Conservation (phyloP, 1,140 invertebrate genomes). For the Musca domestica region DNA sequence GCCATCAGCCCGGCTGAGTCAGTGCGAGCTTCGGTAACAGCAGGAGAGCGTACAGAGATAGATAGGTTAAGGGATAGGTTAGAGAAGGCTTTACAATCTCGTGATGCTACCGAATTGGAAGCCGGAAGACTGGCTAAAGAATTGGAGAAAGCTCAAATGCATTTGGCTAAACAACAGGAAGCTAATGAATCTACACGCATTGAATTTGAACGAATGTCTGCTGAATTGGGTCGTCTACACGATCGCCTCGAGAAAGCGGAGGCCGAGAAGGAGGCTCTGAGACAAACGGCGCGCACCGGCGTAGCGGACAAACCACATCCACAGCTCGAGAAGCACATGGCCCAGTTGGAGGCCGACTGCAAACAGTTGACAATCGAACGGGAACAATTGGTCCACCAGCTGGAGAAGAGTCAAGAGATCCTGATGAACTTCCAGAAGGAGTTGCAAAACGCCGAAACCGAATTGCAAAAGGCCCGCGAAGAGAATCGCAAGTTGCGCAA, state of each 20-base stretch:
- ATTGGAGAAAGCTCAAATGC: constrained; percentile 79
- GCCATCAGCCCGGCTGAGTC: constrained; percentile 51
- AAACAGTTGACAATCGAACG: constrained; percentile 81
- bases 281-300: constrained; percentile 70
- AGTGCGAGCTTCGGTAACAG: constrained; percentile 44
- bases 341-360: constrained; percentile 78
- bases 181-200: constrained; percentile 74
- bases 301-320: constrained; percentile 71
- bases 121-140: constrained; percentile 80
- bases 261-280: constrained; percentile 69
- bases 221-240: constrained; percentile 74
- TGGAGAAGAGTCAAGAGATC: constrained; percentile 91
- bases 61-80: constrained; percentile 81
- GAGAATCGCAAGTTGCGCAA: constrained; percentile 66
- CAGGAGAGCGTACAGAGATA: constrained; percentile 64
- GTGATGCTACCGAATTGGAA: constrained; percentile 80
- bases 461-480: constrained; percentile 75
- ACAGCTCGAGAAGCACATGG: constrained; percentile 77
- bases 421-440: constrained; percentile 90
- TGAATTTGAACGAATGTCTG: constrained; percentile 78
- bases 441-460: constrained; percentile 75
- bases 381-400: constrained; percentile 81
- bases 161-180: constrained; percentile 77
- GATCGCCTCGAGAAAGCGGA: constrained; percentile 72
- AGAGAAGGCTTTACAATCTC: constrained; percentile 72